phyloP scores from a whole-genome alignment of 2,888 invertebrate genomes.

The Meiosimyza platycephala region DNA sequence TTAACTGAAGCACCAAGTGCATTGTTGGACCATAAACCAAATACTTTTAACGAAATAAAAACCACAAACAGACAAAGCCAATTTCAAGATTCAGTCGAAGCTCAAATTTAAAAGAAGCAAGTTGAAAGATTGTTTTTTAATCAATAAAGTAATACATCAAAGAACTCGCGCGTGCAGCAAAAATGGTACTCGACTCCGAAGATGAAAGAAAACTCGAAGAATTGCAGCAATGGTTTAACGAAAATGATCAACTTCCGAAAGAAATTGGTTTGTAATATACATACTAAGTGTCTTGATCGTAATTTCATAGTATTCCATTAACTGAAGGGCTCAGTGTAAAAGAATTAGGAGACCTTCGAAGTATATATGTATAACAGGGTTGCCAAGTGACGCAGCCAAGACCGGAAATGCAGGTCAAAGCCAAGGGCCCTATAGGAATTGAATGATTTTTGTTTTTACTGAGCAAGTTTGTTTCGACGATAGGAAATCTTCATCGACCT shows the following conservation, averaged over 20 bases:
- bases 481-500: too few relatives aligned
- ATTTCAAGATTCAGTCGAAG: slow-evolving; percentile 2
- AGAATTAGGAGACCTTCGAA: too few relatives aligned
- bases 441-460: too few relatives aligned
- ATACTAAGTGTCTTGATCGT: too few relatives aligned
- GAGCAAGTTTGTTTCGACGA: too few relatives aligned
- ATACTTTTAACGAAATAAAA: neutral
- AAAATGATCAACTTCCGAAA: slow-evolving; percentile 55
- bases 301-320: too few relatives aligned
- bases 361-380: too few relatives aligned
- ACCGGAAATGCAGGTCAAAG: too few relatives aligned
- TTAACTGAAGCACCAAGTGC: slow-evolving; percentile 35
- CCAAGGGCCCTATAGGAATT: too few relatives aligned
- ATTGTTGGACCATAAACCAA: neutral
- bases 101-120: neutral
- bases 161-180: neutral
- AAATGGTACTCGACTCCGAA: slow-evolving; percentile 34
- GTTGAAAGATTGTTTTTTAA: neutral
- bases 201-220: slow-evolving; percentile 52
- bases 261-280: slow-evolving; percentile 52
- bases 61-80: neutral
- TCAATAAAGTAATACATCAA: neutral
- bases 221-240: slow-evolving; percentile 55
- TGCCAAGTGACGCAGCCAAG: too few relatives aligned
- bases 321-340: too few relatives aligned